Evolutionary conservation across 2,797 vertebrate species (phyloP), one percentile per base, ranked within the genome.

Genomic region (Syngnathus acus): DNA sequence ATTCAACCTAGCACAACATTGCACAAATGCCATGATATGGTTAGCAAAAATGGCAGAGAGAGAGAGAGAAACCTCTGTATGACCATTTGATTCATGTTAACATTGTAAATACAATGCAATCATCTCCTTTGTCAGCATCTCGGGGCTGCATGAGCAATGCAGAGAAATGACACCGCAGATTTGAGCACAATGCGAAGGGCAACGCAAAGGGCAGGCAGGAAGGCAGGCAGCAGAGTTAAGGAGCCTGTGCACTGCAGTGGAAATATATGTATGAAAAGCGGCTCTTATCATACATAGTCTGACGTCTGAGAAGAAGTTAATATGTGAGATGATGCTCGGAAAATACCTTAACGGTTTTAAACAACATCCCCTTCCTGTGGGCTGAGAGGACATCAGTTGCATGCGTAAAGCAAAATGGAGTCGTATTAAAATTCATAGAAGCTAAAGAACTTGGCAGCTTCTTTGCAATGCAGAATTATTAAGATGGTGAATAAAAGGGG

Each of bases 61-160:
- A 51, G 19, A n/a, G 8, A 32, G 26, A 32, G 26, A 32, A 32
- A 7, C n/a, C n/a, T 51, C 19, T 19, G n/a, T 26, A 54, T 7
- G 26, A 57, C 54, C 26, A 57, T 37, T 5, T 37, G 11, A 26
- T 11, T 26, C 19, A n/a, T 4, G 21, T 26, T 26, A 72, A 65
- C 23, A 4, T 75, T 50, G 64, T 0, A 9, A 38, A 54, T 39
- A 16, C 55, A 39, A 66, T 79, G 77, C 62, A 57, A 76, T 72
- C 59, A 26, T 68, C 58, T 72, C 62, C 70, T 78, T 61, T 78
- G 78, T 82, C 82, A 80, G 78, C 74, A 65, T 65, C 66, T 65
- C 17, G 21, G 66, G 68, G 75, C 75, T 77, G 74, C 84, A 69
- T 72, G 79, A 78, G 82, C 74, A 80, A 70, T 82, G 83, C 84